phyloP scores from a whole-genome alignment of 2,113 vertebrate species.

The Cavia aperea region DNA sequence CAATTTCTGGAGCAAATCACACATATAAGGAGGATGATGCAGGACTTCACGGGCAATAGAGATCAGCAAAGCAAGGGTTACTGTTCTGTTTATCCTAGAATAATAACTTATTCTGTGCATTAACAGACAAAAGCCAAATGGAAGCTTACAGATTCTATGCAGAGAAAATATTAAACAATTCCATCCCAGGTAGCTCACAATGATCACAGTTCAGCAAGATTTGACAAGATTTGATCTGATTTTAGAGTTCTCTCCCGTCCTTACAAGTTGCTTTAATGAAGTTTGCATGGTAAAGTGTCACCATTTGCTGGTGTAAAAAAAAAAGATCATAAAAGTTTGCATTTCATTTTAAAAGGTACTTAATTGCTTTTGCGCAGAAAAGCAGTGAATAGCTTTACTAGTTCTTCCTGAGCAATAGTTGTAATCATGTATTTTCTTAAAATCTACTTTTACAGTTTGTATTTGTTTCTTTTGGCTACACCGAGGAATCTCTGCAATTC shows the following conservation, averaged over 20 bases:
- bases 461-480: not conserved
- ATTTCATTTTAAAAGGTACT: not conserved
- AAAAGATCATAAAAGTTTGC: not conserved
- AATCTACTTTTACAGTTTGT: not conserved
- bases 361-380: slow-evolving; percentile 15
- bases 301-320: not conserved
- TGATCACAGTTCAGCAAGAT: not conserved
- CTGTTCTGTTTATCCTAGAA: not conserved
- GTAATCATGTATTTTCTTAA: not conserved
- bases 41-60: not conserved
- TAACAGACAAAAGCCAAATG: not conserved
- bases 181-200: not conserved
- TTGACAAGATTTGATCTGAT: not conserved
- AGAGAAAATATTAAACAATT: not conserved
- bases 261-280: not conserved
- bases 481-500: not conserved
- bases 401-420: not conserved
- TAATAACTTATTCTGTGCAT: not conserved
- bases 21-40: not conserved
- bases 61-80: not conserved
- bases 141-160: not conserved
- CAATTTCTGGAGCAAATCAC: not conserved
- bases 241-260: not conserved
- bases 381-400: not conserved
- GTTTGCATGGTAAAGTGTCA: not conserved